A percentile compares a stretch with the other conserved stretches of the same genome.
phyloP scores from a whole-genome alignment of 37 sponge, comb jelly and placozoan species.

The Haliclona indistincta region DNA sequence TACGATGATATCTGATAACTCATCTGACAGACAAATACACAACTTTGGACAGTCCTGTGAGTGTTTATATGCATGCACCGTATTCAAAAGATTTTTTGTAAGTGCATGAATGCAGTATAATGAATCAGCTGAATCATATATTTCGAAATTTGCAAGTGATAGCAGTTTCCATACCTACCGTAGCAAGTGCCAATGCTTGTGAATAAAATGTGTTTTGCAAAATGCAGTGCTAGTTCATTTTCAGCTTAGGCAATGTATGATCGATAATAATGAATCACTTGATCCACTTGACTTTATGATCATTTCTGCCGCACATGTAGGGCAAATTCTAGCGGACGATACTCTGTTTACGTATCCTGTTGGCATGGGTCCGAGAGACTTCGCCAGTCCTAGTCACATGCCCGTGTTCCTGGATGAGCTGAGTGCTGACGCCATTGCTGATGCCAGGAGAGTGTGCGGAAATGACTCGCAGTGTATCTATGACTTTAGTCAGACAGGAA shows the following conservation, averaged over 20 bases:
- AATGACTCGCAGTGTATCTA: conserved; percentile 41
- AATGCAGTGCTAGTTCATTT: too few relatives aligned
- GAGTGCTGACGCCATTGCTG: conserved; percentile 8
- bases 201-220: too few relatives aligned
- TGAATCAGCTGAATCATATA: too few relatives aligned
- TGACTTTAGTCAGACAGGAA: conserved; percentile 61
- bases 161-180: too few relatives aligned
- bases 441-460: conserved; percentile 11
- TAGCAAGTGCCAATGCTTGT: too few relatives aligned
- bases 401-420: conserved; percentile 58
- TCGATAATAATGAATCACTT: neutral
- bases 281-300: neutral
- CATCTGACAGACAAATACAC: neutral
- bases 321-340: conserved; percentile 46
- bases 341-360: conserved; percentile 47
- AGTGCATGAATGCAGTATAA: too few relatives aligned
- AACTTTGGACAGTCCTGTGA: conserved; percentile 16
- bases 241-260: too few relatives aligned
- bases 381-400: conserved; percentile 41
- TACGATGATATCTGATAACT: conserved; percentile 3
- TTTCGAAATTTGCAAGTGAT: too few relatives aligned
- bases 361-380: conserved; percentile 8
- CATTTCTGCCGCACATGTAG: conserved; percentile 4
- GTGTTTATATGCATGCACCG: too few relatives aligned
- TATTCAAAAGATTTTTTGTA: too few relatives aligned